phyloP scores from a whole-genome alignment of 1,140 invertebrate genomes.

The Trypoxylus dichotomus region DNA sequence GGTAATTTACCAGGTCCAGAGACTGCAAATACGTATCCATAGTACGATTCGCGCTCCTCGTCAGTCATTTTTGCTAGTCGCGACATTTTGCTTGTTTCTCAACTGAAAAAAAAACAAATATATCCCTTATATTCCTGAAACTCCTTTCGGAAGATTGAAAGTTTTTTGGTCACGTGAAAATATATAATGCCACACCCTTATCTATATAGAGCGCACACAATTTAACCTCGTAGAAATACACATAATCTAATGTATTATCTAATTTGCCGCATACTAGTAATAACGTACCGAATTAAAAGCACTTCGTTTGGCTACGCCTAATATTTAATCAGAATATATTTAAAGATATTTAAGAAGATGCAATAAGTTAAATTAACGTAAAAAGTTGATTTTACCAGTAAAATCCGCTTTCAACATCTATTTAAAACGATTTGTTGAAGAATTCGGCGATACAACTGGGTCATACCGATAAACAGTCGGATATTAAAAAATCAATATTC shows the following conservation, averaged over 20 bases:
- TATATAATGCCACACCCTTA: conserved; percentile 30
- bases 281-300: conserved; percentile 31
- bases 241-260: neutral
- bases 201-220: conserved; percentile 31
- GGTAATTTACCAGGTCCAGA: conserved; percentile 88
- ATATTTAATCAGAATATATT: neutral
- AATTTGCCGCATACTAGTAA: conserved; percentile 35
- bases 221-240: neutral
- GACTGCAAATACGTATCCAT: conserved; percentile 95
- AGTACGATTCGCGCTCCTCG: conserved; percentile 85
- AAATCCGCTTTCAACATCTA: neutral
- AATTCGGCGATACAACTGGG: neutral
- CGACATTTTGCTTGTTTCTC: conserved; percentile 55
- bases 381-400: neutral
- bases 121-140: neutral
- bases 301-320: neutral
- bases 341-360: neutral
- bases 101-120: conserved; percentile 12
- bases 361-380: neutral
- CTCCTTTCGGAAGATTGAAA: neutral
- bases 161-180: conserved; percentile 44
- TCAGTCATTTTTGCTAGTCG: conserved; percentile 75
- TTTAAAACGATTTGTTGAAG: neutral
- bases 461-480: neutral
- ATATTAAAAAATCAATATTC: neutral